Evolutionary conservation across 1,140 invertebrate species (phyloP).

Genomic region (Brachystomella parvula): DNA sequence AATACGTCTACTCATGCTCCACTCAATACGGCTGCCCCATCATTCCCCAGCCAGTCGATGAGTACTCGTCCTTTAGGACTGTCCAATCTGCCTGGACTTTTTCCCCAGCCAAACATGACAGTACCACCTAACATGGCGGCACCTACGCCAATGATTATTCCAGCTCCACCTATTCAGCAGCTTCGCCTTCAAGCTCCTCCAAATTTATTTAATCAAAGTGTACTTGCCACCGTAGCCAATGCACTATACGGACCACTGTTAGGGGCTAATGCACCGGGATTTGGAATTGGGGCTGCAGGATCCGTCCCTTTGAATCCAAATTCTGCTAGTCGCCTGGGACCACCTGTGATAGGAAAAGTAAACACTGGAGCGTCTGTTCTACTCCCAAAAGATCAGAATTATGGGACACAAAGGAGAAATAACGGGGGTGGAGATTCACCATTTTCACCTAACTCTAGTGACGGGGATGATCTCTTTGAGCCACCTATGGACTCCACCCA

Average conservation of each 20-base stretch:
- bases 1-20: neutral
- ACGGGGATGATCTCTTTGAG: constrained; percentile 77
- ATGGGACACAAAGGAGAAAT: constrained; percentile 14
- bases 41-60: neutral
- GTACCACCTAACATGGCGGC: constrained; percentile 1
- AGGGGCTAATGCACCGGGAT: constrained; percentile 21
- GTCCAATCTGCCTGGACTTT: constrained; percentile 42
- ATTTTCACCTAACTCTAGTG: constrained; percentile 71
- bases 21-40: neutral
- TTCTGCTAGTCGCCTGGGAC: neutral
- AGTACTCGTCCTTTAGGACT: constrained; percentile 12
- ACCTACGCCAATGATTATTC: constrained; percentile 31
- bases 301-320: neutral
- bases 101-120: constrained; percentile 37
- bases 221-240: constrained; percentile 30
- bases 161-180: constrained; percentile 31
- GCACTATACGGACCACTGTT: constrained; percentile 27
- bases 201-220: constrained; percentile 21
- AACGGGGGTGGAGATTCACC: constrained; percentile 54
- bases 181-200: constrained; percentile 11
- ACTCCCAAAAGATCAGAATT: constrained; percentile 32
- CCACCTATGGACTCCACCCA: constrained; percentile 49
- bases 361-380: constrained; percentile 23
- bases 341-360: constrained; percentile 11
- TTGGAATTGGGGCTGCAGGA: neutral